Percentiles rank a stretch among this genome's conserved stretches.
Evolutionary conservation across 2,888 invertebrate genomes (phyloP).

Genomic region (Mycalesis mineus): DNA sequence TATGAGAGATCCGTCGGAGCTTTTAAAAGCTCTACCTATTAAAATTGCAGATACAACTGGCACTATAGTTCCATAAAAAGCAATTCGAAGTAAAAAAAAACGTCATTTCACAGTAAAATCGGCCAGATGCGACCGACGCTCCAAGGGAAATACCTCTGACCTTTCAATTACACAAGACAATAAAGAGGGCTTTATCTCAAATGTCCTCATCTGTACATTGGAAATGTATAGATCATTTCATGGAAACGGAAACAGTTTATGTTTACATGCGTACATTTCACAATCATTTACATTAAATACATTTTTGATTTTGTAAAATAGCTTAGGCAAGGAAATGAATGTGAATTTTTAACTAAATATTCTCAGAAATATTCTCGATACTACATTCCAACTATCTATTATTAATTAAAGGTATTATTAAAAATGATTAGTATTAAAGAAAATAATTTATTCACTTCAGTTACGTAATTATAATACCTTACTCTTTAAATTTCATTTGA

Average conservation of each 20-base stretch:
- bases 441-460: too few species aligned
- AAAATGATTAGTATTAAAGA: too few species aligned
- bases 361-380: too few species aligned
- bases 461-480: too few species aligned
- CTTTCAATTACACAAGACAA: constrained; percentile 74
- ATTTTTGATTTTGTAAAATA: too few species aligned
- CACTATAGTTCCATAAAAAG: constrained; percentile 1
- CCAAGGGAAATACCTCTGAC: constrained; percentile 55
- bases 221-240: constrained; percentile 10
- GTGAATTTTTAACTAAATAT: too few species aligned
- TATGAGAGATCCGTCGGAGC: too few species aligned
- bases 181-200: constrained; percentile 63
- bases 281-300: too few species aligned
- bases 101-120: constrained; percentile 48
- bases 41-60: neutral
- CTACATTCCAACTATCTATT: too few species aligned
- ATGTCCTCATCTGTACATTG: constrained; percentile 33
- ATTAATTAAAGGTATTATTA: too few species aligned
- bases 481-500: too few species aligned
- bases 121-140: constrained; percentile 58
- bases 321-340: too few species aligned
- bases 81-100: constrained; percentile 21
- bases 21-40: neutral
- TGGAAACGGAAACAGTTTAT: constrained; percentile 1
- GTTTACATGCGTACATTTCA: constrained; percentile 14